Percentiles rank a stretch among this genome's conserved stretches.
These are phyloP conservation scores for Esox lucius DNA, from an alignment of 2,797 vertebrate genomes.

Conservation along the genomic window DNA sequence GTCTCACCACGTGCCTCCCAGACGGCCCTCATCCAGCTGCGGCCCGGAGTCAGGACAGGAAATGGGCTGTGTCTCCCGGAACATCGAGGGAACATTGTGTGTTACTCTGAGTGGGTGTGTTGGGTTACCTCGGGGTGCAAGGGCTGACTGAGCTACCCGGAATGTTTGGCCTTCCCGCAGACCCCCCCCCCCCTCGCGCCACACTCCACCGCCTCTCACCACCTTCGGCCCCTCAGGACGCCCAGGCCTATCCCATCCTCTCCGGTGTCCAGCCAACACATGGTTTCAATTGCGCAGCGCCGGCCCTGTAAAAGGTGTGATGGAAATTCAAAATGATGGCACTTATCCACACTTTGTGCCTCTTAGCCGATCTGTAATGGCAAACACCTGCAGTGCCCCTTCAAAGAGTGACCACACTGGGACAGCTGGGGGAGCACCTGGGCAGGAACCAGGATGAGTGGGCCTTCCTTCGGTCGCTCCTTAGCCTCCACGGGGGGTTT, in stretches of 20 bases:
- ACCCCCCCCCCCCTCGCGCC: slow-evolving; percentile 22
- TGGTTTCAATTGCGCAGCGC: slow-evolving; percentile 72
- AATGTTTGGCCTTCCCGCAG: slow-evolving; percentile 55
- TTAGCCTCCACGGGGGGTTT: no score
- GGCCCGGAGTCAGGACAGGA: slow-evolving; percentile 68
- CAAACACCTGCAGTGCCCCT: slow-evolving; percentile 78
- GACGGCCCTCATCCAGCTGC: slow-evolving; percentile 75
- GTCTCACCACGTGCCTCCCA: slow-evolving; percentile 72
- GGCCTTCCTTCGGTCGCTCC: no score
- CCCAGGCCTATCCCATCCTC: slow-evolving; percentile 38
- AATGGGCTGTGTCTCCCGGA: slow-evolving; percentile 65
- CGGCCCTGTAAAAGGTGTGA: slow-evolving; percentile 77
- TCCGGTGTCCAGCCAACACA: slow-evolving; percentile 34
- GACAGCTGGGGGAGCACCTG: slow-evolving; percentile 76
- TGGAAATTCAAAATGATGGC: slow-evolving; percentile 82
- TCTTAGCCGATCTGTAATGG: slow-evolving; percentile 80
- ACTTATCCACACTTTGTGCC: slow-evolving; percentile 83
- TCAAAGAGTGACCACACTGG: slow-evolving; percentile 76
- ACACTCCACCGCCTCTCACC: slow-evolving; percentile 28
- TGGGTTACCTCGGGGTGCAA: slow-evolving; percentile 44
- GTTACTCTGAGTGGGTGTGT: slow-evolving; percentile 20
- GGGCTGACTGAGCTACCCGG: slow-evolving; percentile 54
- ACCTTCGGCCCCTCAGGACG: slow-evolving; percentile 49
- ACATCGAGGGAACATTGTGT: slow-evolving; percentile 60
- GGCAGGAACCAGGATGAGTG: slow-evolving; percentile 35